Evolutionary conservation across 1,140 invertebrate species (phyloP).

Genomic region (Plodia interpunctella): DNA sequence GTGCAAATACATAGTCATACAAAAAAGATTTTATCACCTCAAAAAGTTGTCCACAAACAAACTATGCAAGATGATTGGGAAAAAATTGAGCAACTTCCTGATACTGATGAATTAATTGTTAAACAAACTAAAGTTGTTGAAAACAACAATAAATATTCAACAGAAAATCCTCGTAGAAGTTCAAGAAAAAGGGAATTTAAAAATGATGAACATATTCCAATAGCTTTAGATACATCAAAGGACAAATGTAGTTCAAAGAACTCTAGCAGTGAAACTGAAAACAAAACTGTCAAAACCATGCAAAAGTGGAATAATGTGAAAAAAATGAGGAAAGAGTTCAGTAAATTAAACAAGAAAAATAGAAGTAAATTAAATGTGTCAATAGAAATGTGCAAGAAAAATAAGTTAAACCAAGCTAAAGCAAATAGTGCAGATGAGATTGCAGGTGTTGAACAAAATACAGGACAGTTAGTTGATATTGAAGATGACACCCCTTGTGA

Average conservation of each 20-base stretch:
- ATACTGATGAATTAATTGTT: slow-evolving; percentile 29
- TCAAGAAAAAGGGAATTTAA: slow-evolving; percentile 47
- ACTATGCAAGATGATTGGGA: slow-evolving; percentile 60
- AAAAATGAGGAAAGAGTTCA: slow-evolving; percentile 64
- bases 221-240: slow-evolving; percentile 19
- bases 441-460: slow-evolving; percentile 18
- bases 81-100: slow-evolving; percentile 56
- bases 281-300: slow-evolving; percentile 36
- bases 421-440: slow-evolving; percentile 8
- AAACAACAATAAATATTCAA: slow-evolving; percentile 40
- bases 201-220: slow-evolving; percentile 16
- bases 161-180: slow-evolving; percentile 54
- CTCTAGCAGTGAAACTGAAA: slow-evolving; percentile 33
- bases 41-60: slow-evolving; percentile 31
- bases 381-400: slow-evolving; percentile 59
- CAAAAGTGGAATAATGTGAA: slow-evolving; percentile 62
- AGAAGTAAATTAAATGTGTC: slow-evolving; percentile 65
- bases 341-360: slow-evolving; percentile 56
- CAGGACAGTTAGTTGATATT: neutral
- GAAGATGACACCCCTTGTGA: slow-evolving; percentile 33
- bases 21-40: slow-evolving; percentile 26
- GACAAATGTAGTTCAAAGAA: slow-evolving; percentile 34
- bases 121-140: slow-evolving; percentile 34
- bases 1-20: slow-evolving; percentile 44
- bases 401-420: slow-evolving; percentile 30